Conservation (phyloP, 2,888 invertebrate genomes). For the Horisme vitalbata region DNA sequence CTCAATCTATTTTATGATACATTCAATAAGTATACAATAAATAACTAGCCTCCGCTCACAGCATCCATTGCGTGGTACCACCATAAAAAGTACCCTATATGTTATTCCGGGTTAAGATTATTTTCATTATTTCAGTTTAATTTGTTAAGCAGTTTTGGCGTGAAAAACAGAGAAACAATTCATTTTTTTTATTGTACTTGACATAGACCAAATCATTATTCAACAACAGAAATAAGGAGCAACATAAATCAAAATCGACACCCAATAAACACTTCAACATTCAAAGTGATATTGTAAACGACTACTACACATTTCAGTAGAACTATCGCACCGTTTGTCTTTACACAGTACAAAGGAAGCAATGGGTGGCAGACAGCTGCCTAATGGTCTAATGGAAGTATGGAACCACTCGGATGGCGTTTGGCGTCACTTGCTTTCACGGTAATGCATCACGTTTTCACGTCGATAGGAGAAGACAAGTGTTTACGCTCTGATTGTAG, state of each 20-base stretch:
- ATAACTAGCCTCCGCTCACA: too few species aligned
- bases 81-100: too few species aligned
- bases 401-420: constrained; percentile 45
- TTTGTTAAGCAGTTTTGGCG: too few species aligned
- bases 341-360: constrained; percentile 57
- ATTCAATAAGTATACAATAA: too few species aligned
- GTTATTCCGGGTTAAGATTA: too few species aligned
- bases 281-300: constrained; percentile 35
- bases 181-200: too few species aligned
- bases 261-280: not conserved
- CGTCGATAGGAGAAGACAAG: constrained; percentile 11
- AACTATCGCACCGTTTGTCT: constrained; percentile 60
- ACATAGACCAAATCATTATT: too few species aligned
- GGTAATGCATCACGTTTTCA: constrained; percentile 41
- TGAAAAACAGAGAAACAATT: too few species aligned
- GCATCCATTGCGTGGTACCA: too few species aligned
- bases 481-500: not conserved
- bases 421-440: constrained; percentile 46
- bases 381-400: constrained; percentile 45
- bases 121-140: too few species aligned
- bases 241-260: constrained; percentile 1
- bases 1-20: too few species aligned
- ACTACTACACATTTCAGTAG: constrained; percentile 50
- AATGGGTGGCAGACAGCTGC: constrained; percentile 46
- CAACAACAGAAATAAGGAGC: too few species aligned